Conservation (phyloP, 1,140 invertebrate genomes). For the Pseudomyrmex dendroicus region DNA sequence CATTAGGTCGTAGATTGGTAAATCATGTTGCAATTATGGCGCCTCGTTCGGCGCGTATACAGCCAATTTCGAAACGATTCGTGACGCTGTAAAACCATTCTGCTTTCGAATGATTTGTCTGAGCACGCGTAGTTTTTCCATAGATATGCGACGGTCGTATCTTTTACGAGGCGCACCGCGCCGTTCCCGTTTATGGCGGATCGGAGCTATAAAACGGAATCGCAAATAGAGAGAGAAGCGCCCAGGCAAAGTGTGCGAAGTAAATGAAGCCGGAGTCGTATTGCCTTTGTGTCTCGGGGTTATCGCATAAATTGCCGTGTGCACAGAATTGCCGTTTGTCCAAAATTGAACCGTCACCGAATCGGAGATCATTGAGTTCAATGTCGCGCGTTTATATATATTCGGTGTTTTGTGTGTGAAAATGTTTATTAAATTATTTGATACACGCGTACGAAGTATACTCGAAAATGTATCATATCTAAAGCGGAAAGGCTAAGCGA, state of each 20-base stretch:
- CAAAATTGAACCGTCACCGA: constrained; percentile 15
- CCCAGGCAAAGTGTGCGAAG: constrained; percentile 36
- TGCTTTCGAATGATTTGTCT: constrained; percentile 44
- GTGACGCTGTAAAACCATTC: constrained; percentile 22
- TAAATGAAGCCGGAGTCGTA: constrained; percentile 44
- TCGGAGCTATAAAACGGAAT: constrained; percentile 74
- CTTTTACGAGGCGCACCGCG: constrained; percentile 61
- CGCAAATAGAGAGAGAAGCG: constrained; percentile 51
- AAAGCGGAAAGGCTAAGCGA: background rate
- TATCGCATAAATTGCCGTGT: constrained; percentile 9
- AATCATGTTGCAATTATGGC: constrained; percentile 7
- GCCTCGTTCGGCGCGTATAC: constrained; percentile 14
- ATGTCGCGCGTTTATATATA: no score
- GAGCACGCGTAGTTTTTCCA: constrained; percentile 33
- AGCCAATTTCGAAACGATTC: constrained; percentile 30
- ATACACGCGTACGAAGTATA: no score
- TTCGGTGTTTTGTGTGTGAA: no score
- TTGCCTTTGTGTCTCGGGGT: constrained; percentile 2
- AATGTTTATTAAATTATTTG: no score
- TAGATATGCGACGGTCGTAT: constrained; percentile 62
- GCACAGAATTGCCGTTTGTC: background rate
- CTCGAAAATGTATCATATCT: background rate
- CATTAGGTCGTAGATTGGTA: constrained; percentile 27
- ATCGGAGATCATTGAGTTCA: background rate
- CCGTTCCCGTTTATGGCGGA: constrained; percentile 67